Evolutionary conservation across 2,888 invertebrate species (phyloP), one percentile per base, ranked within the genome.

Genomic region (Pristionchus exspectatus): DNA sequence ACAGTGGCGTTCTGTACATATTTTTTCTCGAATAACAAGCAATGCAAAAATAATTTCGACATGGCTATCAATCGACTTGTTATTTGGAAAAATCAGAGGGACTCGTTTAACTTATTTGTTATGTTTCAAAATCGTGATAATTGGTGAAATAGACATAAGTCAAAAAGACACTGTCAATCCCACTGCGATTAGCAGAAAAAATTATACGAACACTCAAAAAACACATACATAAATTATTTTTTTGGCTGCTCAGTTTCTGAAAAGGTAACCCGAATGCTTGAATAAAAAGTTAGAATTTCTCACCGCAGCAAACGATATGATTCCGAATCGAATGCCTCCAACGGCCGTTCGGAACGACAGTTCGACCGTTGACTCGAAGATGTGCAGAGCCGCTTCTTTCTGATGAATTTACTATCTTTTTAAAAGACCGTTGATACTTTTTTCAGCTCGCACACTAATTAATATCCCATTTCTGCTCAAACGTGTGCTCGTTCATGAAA

Each of bases 301-400:
- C 21, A 90, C 90, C 38, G 81, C 86, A 27, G 90, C 90, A 66
- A 92, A 92, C 30, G 88, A 89, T 54, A 91, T 88, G 56, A 90
- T 88, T 81, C 90, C 91, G 27, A 91, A 89, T 77, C 90, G 86
- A 1, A 91, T 27, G 59, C 63, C 54, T 1, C 86, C 89, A 44
- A 56, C 87, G 14, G 63, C 38, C n/a, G 72, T 89, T 27, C 90
- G n/a, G 66, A 27, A 38, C 0, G 66, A 10, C 3, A 74, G 18
- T 5, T 56, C 74, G 18, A 21, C 10, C 4, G 56, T 56, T 21
- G 90, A 72, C 24, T 90, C 74, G 59, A 90, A 77, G 59, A 90
- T 84, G 56, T 89, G 72, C n/a, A 83, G 50, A 21, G 90, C 90
- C 1, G 89, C 84, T 63, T 88, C 74, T 54, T 74, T 72, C 90